Evolutionary conservation across 2,113 vertebrate genomes (phyloP).

Genomic region (Pelvicachromis taeniatus): DNA sequence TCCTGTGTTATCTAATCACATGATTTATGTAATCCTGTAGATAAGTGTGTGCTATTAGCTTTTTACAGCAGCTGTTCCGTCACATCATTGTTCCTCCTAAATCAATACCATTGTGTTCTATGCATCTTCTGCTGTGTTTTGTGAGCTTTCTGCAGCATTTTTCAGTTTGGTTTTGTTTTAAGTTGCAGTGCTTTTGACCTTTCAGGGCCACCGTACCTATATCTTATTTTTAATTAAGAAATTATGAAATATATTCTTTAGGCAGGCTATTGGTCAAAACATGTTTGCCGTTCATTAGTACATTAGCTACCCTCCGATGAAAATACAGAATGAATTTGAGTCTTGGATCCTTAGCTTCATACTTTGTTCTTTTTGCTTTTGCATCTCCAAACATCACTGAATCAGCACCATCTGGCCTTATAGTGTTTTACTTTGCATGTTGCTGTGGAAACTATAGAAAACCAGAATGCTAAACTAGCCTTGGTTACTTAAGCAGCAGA

Average conservation of each 20-base stretch:
- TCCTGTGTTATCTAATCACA: neutral
- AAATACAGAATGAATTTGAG: constrained; percentile 27
- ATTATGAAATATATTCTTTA: neutral
- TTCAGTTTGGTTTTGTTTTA: neutral
- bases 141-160: neutral
- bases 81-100: neutral
- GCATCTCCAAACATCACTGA: constrained; percentile 51
- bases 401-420: constrained; percentile 53
- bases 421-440: constrained; percentile 37
- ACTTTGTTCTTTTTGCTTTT: constrained; percentile 56
- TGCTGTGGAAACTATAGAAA: neutral
- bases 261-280: too few relatives aligned
- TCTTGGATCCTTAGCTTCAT: constrained; percentile 3
- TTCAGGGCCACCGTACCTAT: too few relatives aligned
- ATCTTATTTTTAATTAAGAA: neutral
- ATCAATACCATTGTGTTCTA: neutral
- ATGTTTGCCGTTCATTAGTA: neutral
- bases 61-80: neutral
- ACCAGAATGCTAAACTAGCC: constrained; percentile 20
- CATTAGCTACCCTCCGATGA: too few relatives aligned
- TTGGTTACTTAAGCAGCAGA: constrained; percentile 29
- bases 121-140: neutral
- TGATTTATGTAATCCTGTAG: neutral
- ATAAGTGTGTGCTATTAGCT: neutral
- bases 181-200: neutral